These are phyloP conservation scores for Recurvirostra avosetta DNA, from an alignment of 2,113 vertebrate genomes.

Conservation along the genomic window DNA sequence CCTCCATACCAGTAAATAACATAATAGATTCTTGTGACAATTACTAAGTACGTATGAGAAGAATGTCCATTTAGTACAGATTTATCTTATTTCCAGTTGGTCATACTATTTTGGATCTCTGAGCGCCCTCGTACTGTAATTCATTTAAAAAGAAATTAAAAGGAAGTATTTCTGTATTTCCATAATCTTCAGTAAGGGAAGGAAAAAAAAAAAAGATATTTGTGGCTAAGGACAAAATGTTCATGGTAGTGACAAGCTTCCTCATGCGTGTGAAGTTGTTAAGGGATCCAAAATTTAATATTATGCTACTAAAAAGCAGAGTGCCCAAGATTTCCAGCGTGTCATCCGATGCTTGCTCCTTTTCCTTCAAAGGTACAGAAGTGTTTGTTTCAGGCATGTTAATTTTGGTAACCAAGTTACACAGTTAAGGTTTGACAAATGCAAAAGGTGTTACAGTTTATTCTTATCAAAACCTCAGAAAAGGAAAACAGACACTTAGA, in stretches of 20 bases:
- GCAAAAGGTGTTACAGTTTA: not conserved
- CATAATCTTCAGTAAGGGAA: not conserved
- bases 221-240: not conserved
- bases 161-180: not conserved
- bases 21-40: not conserved
- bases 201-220: not conserved
- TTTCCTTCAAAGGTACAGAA: not conserved
- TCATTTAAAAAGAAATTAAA: not conserved
- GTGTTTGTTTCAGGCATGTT: not conserved
- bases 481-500: not conserved
- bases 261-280: not conserved
- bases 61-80: not conserved
- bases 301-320: not conserved
- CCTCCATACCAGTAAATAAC: not conserved
- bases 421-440: not conserved
- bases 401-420: not conserved
- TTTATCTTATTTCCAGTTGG: not conserved
- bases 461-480: not conserved
- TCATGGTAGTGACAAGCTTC: not conserved
- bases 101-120: not conserved
- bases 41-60: not conserved
- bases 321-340: not conserved
- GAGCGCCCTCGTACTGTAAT: not conserved
- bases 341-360: not conserved
- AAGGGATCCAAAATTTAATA: not conserved